Base-by-base conservation (phyloP, 2,113 vertebrate genomes). In the Podarcis cretensis region DNA sequence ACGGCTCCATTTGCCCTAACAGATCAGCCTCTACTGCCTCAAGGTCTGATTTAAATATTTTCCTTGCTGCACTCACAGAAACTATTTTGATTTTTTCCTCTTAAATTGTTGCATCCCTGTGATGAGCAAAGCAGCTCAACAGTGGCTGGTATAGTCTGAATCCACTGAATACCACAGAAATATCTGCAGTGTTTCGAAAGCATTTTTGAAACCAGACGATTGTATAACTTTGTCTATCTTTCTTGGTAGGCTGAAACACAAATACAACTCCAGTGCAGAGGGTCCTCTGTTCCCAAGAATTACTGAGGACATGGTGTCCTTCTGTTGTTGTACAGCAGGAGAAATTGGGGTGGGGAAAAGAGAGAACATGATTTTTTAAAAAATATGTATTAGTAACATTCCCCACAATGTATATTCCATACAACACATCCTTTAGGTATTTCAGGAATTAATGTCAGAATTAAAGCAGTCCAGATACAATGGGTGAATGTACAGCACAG, bases 371-470 rank as follows among this genome's bases (percentile, higher is more conserved):
- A 54, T 54, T 2, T 54, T 54, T 94, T 90, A 96, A 0, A 95
- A 95, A 95, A 90, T 94, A 92, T 92, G 91, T 94, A 95, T 95
- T 95, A 91, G 83, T 93, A 93, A 40, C 94, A 94, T 94, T 96
- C 91, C 94, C 94, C 95, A 92, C 89, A 91, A 37, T 95, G 91
- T 91, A 92, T 87, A 87, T 16, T 85, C 77, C 71, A 69, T 54
- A 12, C 40, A 40, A 69, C 68, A 80, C 18, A 54, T 95, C 54
- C 87, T 40, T 74, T 82, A 65, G 87, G 85, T 86, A 87, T 92
- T 91, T 91, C 87, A 94, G 86, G 92, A 95, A 92, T 91, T 94
- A 95, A 40, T 23, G 32, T 75, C 40, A 69, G 40, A 76, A 69
- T 89, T 66, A 59, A 79, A 94, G 88, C n/a, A 81, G 30, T 69